Evolutionary conservation across 2,113 vertebrate genomes (phyloP).

Genomic region (Podilymbus podiceps): DNA sequence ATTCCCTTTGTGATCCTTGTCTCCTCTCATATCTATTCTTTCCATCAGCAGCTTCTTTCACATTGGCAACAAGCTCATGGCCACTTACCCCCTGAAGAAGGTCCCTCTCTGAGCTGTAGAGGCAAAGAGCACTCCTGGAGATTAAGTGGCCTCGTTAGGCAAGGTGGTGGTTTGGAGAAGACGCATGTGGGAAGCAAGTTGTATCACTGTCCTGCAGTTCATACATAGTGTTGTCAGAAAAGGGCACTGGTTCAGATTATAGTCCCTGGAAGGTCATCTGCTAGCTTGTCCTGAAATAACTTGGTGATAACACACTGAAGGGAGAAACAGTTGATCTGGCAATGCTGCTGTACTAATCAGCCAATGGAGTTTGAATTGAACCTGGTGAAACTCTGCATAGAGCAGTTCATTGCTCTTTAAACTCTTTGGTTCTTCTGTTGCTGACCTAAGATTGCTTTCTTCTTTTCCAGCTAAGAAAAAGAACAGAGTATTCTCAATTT

Average conservation of each 20-base stretch:
- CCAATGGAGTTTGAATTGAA: background rate
- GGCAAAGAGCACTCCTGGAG: background rate
- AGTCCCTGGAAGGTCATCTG: background rate
- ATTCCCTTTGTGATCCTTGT: constrained; percentile 40
- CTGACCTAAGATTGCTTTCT: background rate
- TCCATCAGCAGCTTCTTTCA: background rate
- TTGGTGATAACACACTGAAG: background rate
- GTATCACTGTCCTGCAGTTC: background rate
- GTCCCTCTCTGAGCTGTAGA: background rate
- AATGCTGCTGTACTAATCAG: background rate
- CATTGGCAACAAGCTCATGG: background rate
- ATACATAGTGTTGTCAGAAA: background rate
- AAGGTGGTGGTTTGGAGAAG: background rate
- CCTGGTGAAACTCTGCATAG: background rate
- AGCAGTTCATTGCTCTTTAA: background rate
- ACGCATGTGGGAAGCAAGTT: background rate
- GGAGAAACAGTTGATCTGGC: background rate
- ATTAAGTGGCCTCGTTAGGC: background rate
- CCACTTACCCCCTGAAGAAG: background rate
- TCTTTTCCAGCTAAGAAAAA: background rate
- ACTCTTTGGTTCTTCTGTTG: background rate
- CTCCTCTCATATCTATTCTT: background rate
- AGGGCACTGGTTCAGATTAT: background rate
- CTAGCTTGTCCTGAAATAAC: background rate
- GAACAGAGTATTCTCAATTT: background rate